These are phyloP conservation scores for Latrodectus hesperus DNA, from an alignment of 2,888 invertebrate species.

Conservation along the genomic window DNA sequence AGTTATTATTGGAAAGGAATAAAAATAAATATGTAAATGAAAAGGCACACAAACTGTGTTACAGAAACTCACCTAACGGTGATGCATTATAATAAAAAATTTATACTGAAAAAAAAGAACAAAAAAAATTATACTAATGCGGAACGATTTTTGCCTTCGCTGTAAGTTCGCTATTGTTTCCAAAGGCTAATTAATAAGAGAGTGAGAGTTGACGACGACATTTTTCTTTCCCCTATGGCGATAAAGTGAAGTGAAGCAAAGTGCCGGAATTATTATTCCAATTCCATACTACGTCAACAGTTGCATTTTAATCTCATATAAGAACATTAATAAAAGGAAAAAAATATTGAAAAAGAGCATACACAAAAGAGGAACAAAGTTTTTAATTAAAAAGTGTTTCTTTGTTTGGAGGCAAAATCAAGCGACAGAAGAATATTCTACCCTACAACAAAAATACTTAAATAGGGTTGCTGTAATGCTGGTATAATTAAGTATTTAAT, in stretches of 20 bases:
- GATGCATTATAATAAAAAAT: background rate
- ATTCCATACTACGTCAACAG: constrained; percentile 31
- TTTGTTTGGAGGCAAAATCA: background rate
- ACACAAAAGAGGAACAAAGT: constrained; percentile 13
- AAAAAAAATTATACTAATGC: constrained; percentile 13
- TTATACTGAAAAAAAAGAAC: background rate
- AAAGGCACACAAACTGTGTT: constrained; percentile 31
- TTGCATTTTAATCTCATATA: constrained; percentile 34
- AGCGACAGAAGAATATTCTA: background rate
- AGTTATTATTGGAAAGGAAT: constrained; percentile 29
- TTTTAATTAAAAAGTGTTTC: constrained; percentile 31
- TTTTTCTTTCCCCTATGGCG: constrained; percentile 18
- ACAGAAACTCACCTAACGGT: background rate
- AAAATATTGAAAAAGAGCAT: background rate
- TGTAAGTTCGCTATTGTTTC: constrained; percentile 36
- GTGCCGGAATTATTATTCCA: constrained; percentile 30
- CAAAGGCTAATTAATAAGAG: constrained; percentile 53
- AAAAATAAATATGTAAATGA: constrained; percentile 47
- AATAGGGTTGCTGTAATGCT: background rate
- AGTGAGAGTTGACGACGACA: constrained; percentile 30
- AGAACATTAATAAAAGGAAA: constrained; percentile 7
- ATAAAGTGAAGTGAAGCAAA: constrained; percentile 22
- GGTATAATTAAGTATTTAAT: background rate
- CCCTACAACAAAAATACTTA: background rate
- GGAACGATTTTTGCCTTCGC: constrained; percentile 39